phyloP scores from a whole-genome alignment of 2,888 invertebrate species.

The Polylopha cassiicola region DNA sequence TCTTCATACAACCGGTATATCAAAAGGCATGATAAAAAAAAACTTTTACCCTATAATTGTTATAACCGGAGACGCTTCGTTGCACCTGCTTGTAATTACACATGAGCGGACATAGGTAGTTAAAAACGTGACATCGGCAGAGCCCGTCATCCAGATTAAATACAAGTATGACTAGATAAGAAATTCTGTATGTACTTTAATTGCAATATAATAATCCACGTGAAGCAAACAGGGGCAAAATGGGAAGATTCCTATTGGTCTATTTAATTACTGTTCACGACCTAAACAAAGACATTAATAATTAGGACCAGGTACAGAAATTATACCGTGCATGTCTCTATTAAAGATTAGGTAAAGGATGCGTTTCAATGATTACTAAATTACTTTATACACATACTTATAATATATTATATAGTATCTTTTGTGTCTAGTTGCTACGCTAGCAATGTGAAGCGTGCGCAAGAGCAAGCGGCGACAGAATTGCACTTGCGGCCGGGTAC shows the following conservation, averaged over 20 bases:
- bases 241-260: too few relatives aligned
- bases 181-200: too few relatives aligned
- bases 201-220: too few relatives aligned
- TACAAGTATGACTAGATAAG: conserved; percentile 44
- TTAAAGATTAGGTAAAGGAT: too few relatives aligned
- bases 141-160: conserved; percentile 50
- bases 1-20: conserved; percentile 25
- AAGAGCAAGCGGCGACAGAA: conserved; percentile 26
- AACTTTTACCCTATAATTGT: conserved; percentile 41
- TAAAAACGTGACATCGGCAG: conserved; percentile 42
- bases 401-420: too few relatives aligned
- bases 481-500: conserved; percentile 43
- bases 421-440: conserved; percentile 26
- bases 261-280: too few relatives aligned
- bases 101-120: conserved; percentile 45
- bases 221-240: too few relatives aligned
- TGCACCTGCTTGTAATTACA: conserved; percentile 58
- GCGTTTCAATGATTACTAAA: too few relatives aligned
- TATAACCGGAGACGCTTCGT: conserved; percentile 31
- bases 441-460: conserved; percentile 16
- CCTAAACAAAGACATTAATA: too few relatives aligned
- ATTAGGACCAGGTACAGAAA: too few relatives aligned
- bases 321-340: too few relatives aligned
- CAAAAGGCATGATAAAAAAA: conserved; percentile 30
- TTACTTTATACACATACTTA: too few relatives aligned